Conservation (phyloP, 2,888 invertebrate genomes). For the Heliconius charithonia region DNA sequence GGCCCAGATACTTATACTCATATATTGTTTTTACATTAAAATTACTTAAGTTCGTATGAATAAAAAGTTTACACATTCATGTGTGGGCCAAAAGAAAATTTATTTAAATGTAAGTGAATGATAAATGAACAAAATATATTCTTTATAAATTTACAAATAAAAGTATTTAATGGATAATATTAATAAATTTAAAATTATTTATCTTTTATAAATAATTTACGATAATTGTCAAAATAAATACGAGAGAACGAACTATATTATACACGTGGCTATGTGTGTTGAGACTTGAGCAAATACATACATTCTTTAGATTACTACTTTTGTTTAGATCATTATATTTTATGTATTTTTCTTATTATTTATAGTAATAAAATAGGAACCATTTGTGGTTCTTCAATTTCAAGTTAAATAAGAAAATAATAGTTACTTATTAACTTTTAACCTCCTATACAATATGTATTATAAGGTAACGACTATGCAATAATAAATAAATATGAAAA, state of each 20-base stretch:
- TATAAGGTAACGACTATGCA: not conserved
- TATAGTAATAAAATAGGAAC: not conserved
- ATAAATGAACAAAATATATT: too few relatives aligned
- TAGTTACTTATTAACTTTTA: conserved; percentile 21
- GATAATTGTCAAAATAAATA: too few relatives aligned
- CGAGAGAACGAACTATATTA: not conserved
- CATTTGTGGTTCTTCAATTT: conserved; percentile 20
- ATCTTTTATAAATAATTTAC: too few relatives aligned
- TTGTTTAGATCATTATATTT: conserved; percentile 15
- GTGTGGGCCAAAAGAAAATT: too few relatives aligned
- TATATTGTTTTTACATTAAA: too few relatives aligned
- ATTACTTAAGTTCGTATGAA: too few relatives aligned
- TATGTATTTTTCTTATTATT: conserved; percentile 15
- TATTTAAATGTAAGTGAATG: too few relatives aligned
- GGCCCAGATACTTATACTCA: too few relatives aligned
- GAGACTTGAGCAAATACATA: not conserved
- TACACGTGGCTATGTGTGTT: not conserved
- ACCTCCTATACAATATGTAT: not conserved
- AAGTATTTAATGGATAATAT: too few relatives aligned
- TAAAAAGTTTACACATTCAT: too few relatives aligned
- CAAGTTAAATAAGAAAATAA: conserved; percentile 15
- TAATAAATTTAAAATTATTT: too few relatives aligned
- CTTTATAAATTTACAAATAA: too few relatives aligned
- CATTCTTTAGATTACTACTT: conserved; percentile 2
- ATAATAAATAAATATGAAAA: not conserved